Evolutionary conservation across 2,888 invertebrate species (phyloP).

Genomic region (Nephrotoma appendiculata): DNA sequence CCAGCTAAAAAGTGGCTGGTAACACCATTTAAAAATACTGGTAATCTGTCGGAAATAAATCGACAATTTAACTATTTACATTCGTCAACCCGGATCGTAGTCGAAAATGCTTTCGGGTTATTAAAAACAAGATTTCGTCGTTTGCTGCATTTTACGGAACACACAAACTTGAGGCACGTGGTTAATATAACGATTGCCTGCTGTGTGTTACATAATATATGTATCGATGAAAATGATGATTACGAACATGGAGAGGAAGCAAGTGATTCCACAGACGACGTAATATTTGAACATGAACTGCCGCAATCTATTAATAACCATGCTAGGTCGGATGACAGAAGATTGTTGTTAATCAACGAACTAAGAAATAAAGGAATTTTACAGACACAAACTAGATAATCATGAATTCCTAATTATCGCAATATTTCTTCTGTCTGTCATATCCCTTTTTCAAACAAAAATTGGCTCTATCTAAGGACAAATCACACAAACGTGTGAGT

Average conservation of each 20-base stretch:
- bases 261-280: too few species aligned
- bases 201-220: slow-evolving; percentile 16
- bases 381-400: too few species aligned
- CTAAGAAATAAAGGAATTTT: too few species aligned
- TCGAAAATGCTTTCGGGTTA: slow-evolving; percentile 19
- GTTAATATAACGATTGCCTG: slow-evolving; percentile 14
- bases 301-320: too few species aligned
- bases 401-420: too few species aligned
- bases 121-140: slow-evolving; percentile 19
- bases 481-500: too few species aligned
- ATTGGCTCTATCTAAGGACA: too few species aligned
- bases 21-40: slow-evolving; percentile 19
- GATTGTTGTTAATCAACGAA: too few species aligned
- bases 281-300: too few species aligned
- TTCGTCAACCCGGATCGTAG: slow-evolving; percentile 16
- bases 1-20: slow-evolving; percentile 13
- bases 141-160: slow-evolving; percentile 15
- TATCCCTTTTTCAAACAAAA: too few species aligned
- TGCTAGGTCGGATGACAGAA: too few species aligned
- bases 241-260: not conserved
- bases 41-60: slow-evolving; percentile 17
- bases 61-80: slow-evolving; percentile 17
- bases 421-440: too few species aligned
- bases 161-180: slow-evolving; percentile 11
- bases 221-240: not conserved